These are phyloP conservation scores for Nysson spinosus DNA, from an alignment of 2,888 invertebrate genomes.

Conservation along the genomic window DNA sequence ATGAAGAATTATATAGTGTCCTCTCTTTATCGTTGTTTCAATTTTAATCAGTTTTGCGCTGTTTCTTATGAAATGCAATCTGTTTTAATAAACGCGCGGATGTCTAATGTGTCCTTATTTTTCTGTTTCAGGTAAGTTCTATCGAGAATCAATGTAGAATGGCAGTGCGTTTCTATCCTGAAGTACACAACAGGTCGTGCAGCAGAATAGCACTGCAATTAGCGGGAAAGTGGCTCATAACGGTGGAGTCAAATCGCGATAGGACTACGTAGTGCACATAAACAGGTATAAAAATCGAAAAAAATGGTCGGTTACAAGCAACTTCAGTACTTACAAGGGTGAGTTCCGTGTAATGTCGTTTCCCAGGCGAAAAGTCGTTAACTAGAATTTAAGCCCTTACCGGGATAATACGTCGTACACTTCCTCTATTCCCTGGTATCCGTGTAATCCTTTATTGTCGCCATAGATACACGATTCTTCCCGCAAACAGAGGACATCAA, in stretches of 20 bases:
- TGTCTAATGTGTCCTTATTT: constrained; percentile 40
- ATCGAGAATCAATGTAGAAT: constrained; percentile 18
- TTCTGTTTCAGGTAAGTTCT: constrained; percentile 64
- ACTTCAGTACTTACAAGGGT: constrained; percentile 26
- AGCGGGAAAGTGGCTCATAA: constrained; percentile 32
- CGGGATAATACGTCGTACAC: constrained; percentile 47
- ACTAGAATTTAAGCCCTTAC: constrained; percentile 48
- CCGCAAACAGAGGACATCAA: constrained; percentile 54
- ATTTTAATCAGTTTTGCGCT: neutral
- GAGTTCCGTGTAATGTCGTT: constrained; percentile 31
- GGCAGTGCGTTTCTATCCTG: constrained; percentile 4
- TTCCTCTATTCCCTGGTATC: constrained; percentile 54
- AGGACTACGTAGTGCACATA: constrained; percentile 13
- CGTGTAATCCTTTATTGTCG: constrained; percentile 44
- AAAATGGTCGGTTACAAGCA: constrained; percentile 36
- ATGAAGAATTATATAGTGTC: too few relatives aligned
- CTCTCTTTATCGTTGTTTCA: neutral
- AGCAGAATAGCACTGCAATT: constrained; percentile 37
- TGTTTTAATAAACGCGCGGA: too few relatives aligned
- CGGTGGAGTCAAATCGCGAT: constrained; percentile 31
- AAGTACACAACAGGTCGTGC: constrained; percentile 38
- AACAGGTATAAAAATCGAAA: constrained; percentile 27
- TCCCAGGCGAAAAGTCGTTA: constrained; percentile 52
- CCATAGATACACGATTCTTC: constrained; percentile 13
- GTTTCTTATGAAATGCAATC: too few relatives aligned